Conservation (phyloP, 2,888 invertebrate genomes). For the Thecocarcelia acutangulata region DNA sequence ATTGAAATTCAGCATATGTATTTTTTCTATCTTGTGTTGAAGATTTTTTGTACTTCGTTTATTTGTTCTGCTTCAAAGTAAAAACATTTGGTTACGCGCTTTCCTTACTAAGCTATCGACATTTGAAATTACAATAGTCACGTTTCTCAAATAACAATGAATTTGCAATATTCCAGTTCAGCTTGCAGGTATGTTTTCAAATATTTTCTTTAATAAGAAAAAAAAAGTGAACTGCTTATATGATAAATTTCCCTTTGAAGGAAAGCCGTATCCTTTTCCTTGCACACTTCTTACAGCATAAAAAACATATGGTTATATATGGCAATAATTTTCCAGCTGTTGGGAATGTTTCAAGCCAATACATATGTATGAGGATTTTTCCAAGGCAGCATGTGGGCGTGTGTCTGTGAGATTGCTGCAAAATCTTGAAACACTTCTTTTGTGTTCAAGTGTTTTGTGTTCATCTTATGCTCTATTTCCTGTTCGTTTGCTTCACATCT, state of each 20-base stretch:
- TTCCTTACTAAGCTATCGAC: no score
- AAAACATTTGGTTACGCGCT: no score
- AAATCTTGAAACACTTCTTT: slow-evolving; percentile 5
- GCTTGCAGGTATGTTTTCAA: neutral
- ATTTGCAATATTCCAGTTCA: slow-evolving; percentile 31
- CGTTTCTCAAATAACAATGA: slow-evolving; percentile 51
- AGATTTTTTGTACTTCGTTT: no score
- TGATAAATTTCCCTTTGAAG: slow-evolving; percentile 19
- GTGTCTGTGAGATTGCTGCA: neutral
- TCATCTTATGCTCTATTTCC: slow-evolving; percentile 55
- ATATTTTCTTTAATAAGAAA: neutral
- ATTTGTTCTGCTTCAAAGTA: no score
- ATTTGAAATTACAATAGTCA: slow-evolving; percentile 43
- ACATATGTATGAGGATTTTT: neutral
- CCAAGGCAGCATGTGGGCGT: neutral
- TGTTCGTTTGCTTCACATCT: slow-evolving; percentile 7
- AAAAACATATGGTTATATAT: neutral
- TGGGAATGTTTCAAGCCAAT: neutral
- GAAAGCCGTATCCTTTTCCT: slow-evolving; percentile 4
- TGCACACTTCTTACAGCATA: neutral
- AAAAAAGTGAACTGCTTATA: slow-evolving; percentile 9
- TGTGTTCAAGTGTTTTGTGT: slow-evolving; percentile 11
- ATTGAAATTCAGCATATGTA: no score
- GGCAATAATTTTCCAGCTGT: neutral
- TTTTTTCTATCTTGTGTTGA: no score